Conservation (phyloP, 2,797 vertebrate genomes). For the Valencia hispanica region DNA sequence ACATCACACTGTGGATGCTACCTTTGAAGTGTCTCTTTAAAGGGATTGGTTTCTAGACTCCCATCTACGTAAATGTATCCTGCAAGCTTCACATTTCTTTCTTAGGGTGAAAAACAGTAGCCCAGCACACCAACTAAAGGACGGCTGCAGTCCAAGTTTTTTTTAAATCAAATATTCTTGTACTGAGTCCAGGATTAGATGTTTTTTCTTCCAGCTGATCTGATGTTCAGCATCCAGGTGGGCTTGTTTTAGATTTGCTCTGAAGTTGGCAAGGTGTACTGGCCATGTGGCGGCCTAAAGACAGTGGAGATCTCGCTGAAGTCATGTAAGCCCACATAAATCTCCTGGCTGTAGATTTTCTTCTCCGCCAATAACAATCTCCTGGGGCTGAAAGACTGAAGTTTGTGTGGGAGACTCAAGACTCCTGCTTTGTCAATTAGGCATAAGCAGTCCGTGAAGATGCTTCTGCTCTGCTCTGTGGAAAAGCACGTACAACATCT, state of each 20-base stretch:
- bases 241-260: conserved; percentile 12
- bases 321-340: conserved; percentile 39
- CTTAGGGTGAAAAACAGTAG: neutral
- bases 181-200: neutral
- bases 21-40: neutral
- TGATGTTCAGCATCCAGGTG: conserved; percentile 12
- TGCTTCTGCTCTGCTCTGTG: neutral
- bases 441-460: conserved; percentile 19
- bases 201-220: conserved; percentile 8
- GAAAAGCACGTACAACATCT: neutral
- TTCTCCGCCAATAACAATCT: conserved; percentile 42
- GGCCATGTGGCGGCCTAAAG: conserved; percentile 20
- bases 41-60: neutral
- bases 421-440: conserved; percentile 34
- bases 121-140: neutral
- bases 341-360: conserved; percentile 37
- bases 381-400: conserved; percentile 32
- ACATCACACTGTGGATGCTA: neutral
- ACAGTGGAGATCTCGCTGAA: conserved; percentile 23
- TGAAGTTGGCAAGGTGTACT: neutral
- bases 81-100: neutral
- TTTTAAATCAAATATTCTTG: neutral
- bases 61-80: neutral
- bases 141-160: neutral
- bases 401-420: conserved; percentile 50